Conservation (phyloP, 2,113 vertebrate species). For the Sterrhoptilus dennistouni region DNA sequence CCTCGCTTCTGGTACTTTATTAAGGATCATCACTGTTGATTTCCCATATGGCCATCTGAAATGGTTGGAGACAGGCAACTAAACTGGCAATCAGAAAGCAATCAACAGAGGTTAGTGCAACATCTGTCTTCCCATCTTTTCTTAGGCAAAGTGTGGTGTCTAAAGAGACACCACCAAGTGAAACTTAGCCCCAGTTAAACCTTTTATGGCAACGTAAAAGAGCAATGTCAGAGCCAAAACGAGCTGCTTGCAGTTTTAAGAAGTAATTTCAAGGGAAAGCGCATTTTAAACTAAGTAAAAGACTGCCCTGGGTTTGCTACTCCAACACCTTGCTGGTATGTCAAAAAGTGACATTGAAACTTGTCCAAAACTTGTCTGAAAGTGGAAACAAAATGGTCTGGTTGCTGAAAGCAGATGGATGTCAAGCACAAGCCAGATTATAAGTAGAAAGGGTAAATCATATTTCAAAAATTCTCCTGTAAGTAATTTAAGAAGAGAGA, state of each 20-base stretch:
- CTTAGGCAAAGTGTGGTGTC: background rate
- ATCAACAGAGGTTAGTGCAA: conserved; percentile 46
- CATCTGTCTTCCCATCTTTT: conserved; percentile 40
- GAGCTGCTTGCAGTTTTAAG: background rate
- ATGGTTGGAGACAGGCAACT: conserved; percentile 13
- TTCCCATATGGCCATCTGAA: conserved; percentile 28
- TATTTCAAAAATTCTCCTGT: background rate
- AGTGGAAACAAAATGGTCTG: background rate
- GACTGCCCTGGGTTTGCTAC: background rate
- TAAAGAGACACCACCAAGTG: background rate
- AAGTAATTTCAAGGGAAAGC: background rate
- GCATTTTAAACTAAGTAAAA: background rate
- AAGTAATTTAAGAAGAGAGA: background rate
- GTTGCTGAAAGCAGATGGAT: background rate
- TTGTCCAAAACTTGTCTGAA: background rate
- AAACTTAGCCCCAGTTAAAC: background rate
- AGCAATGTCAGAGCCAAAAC: fast-evolving
- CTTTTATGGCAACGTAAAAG: background rate
- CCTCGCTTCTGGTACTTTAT: background rate
- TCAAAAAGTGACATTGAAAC: background rate
- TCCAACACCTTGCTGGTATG: background rate
- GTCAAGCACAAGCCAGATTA: background rate
- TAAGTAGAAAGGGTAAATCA: background rate
- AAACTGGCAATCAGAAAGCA: conserved; percentile 29
- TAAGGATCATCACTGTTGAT: conserved; percentile 34